A percentile compares a stretch with the other conserved stretches of the same genome.
Conservation (phyloP, 2,888 invertebrate genomes). For the Tyria jacobaeae region DNA sequence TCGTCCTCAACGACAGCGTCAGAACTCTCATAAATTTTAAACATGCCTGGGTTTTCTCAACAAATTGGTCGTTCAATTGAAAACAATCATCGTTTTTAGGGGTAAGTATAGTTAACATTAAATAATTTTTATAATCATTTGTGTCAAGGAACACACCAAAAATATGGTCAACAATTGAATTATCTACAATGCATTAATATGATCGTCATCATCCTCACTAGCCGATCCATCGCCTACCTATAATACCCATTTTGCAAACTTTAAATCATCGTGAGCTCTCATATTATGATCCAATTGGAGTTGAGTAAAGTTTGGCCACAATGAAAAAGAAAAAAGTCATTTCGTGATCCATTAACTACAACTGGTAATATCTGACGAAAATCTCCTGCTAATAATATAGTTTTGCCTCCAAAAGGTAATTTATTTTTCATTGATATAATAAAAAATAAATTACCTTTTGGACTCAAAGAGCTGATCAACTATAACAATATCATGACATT, state of each 20-base stretch:
- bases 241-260: conserved; percentile 43
- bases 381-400: conserved; percentile 30
- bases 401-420: conserved; percentile 28
- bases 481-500: too few species aligned
- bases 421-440: conserved; percentile 40
- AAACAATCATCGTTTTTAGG: conserved; percentile 32
- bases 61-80: conserved; percentile 35
- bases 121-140: conserved; percentile 44
- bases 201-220: conserved; percentile 12
- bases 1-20: conserved; percentile 22
- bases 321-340: conserved; percentile 31
- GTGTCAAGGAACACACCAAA: conserved; percentile 33
- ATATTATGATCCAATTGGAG: conserved; percentile 22
- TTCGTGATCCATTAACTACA: conserved; percentile 31
- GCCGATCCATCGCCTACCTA: conserved; percentile 41
- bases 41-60: conserved; percentile 35
- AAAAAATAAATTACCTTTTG: too few species aligned
- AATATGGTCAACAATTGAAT: conserved; percentile 36
- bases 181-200: conserved; percentile 34
- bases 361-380: too few species aligned
- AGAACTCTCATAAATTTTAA: conserved; percentile 32
- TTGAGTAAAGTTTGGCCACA: conserved; percentile 32
- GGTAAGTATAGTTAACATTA: conserved; percentile 36
- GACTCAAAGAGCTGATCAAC: conserved; percentile 37
- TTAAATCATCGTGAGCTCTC: conserved; percentile 38